Evolutionary conservation across 1,140 invertebrate genomes (phyloP), one percentile per base, ranked within the genome.

Genomic region (Drosophila lini): DNA sequence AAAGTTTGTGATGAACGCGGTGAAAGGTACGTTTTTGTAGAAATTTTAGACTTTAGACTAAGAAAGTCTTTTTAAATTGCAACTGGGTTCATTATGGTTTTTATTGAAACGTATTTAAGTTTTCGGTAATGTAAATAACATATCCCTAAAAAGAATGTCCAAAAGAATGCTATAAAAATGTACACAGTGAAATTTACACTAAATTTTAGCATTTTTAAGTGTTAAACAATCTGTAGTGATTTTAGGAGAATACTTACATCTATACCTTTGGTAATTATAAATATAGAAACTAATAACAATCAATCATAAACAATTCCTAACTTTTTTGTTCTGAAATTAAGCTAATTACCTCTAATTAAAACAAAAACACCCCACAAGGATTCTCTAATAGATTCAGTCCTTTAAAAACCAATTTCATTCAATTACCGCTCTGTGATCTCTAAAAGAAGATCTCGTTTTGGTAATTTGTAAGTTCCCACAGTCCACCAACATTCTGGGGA

Each of bases 401-500:
- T 10, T 56, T 45, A 16, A 56, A 58, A 36, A 8, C 28, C 44
- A 31, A 65, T 68, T 67, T 52, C 7, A 40, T 68, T 67, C 36
- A 68, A 52, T 71, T 48, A 41, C 28, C 11, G 9, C 34, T 22
- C 22, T 10, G 13, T 15, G 38, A 71, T 34, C 67, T 41, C 22
- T 13, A 19, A 48, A 67, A 22, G 28, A 53, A 38, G 41, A 36
- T 53, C 32, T 53, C 32, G 16, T 19, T 13, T 28, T 22, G 41
- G 42, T 41, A 57, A 70, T 56, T 70, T 70, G 52, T 40, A 41
- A 48, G 68, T 69, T 77, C 53, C 74, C 73, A 77, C 59, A 48
- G 41, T 44, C 13, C 40, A 52, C n/a, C 31, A 19, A 42, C 16
- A 15, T 48, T 36, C 25, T 5, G 70, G 19, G 16, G 47, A 76